A percentile compares a stretch with the other conserved stretches of the same genome.
phyloP scores from a whole-genome alignment of 2,888 invertebrate genomes.

The Noctua pronuba region DNA sequence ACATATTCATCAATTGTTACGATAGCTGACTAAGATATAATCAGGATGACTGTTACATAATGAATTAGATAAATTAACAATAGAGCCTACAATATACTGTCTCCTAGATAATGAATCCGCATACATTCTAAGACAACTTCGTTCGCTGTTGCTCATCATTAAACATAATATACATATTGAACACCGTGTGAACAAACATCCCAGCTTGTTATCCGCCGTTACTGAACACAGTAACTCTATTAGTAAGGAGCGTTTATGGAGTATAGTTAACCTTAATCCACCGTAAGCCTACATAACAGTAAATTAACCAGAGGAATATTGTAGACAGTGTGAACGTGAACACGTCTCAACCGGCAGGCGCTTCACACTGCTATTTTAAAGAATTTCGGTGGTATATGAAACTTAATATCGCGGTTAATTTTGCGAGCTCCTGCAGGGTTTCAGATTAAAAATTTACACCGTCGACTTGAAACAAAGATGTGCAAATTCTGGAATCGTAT shows the following conservation, averaged over 20 bases:
- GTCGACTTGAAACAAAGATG: slow-evolving; percentile 61
- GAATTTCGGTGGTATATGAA: slow-evolving; percentile 58
- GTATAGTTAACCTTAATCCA: slow-evolving; percentile 77
- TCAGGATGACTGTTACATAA: not conserved
- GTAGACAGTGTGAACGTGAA: slow-evolving; percentile 69
- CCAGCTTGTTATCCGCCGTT: slow-evolving; percentile 53
- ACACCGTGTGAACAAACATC: slow-evolving; percentile 51
- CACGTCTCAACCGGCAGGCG: slow-evolving; percentile 63
- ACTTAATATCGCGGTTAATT: slow-evolving; percentile 73
- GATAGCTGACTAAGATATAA: slow-evolving; percentile 1
- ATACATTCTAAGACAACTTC: slow-evolving; percentile 27
- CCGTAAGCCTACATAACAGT: slow-evolving; percentile 76
- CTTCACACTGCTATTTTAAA: slow-evolving; percentile 52
- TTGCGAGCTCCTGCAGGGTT: slow-evolving; percentile 70
- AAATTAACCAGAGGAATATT: slow-evolving; percentile 78
- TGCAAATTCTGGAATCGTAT: slow-evolving; percentile 53
- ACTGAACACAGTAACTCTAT: slow-evolving; percentile 68
- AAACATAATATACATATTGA: slow-evolving; percentile 47
- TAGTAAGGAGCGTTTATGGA: slow-evolving; percentile 63
- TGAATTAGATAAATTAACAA: slow-evolving; percentile 27
- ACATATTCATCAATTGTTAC: not conserved
- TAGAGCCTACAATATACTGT: not conserved
- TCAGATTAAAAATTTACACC: slow-evolving; percentile 69
- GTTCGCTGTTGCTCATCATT: slow-evolving; percentile 43
- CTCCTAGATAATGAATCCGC: slow-evolving; percentile 34